Conservation (phyloP, 2,113 vertebrate genomes). For the Apistogramma diplotaenia region DNA sequence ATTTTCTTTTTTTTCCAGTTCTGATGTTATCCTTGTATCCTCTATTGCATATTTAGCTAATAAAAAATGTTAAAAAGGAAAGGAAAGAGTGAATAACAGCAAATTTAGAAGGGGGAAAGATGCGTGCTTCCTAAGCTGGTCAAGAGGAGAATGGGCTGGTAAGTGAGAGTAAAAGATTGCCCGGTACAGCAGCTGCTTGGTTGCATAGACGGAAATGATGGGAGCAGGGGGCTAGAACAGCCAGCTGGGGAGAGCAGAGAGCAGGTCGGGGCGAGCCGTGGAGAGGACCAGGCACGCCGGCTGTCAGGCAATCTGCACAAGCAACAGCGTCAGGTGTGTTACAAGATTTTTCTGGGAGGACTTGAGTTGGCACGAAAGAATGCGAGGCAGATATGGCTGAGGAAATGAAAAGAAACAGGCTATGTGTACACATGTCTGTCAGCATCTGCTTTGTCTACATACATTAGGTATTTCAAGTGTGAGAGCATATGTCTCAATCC, state of each 20-base stretch:
- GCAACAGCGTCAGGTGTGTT: slow-evolving; percentile 43
- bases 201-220: slow-evolving; percentile 12
- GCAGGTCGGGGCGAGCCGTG: background rate
- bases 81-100: background rate
- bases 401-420: slow-evolving; percentile 8
- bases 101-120: background rate
- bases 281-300: slow-evolving; percentile 13
- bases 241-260: slow-evolving; percentile 58
- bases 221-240: slow-evolving; percentile 39
- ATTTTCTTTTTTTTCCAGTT: background rate
- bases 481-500: background rate
- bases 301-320: slow-evolving; percentile 46
- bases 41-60: background rate
- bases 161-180: slow-evolving; percentile 12
- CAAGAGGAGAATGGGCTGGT: slow-evolving; percentile 15
- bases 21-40: background rate
- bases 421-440: slow-evolving; percentile 8
- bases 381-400: background rate
- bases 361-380: background rate
- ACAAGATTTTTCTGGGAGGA: slow-evolving; percentile 25
- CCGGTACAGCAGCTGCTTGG: slow-evolving; percentile 46
- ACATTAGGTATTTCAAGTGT: background rate
- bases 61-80: background rate
- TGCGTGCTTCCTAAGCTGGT: background rate
- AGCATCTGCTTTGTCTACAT: slow-evolving; percentile 30